Conservation (phyloP, 2,888 invertebrate species). For the Drosophila ezoana region DNA sequence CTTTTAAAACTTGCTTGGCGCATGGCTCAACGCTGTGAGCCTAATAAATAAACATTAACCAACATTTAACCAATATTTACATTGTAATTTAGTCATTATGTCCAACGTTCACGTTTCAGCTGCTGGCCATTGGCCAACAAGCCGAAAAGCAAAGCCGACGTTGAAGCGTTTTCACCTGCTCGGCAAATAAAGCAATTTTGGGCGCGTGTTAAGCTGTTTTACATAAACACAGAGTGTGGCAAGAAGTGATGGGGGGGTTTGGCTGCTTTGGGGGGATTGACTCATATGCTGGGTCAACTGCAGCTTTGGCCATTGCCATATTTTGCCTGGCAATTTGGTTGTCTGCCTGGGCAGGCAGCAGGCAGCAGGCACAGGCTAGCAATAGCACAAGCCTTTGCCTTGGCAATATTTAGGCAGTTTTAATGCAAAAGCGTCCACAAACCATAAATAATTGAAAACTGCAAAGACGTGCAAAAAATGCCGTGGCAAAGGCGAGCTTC, state of each 20-base stretch:
- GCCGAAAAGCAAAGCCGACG: slow-evolving; percentile 30
- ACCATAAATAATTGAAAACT: slow-evolving; percentile 81
- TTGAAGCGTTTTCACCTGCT: slow-evolving; percentile 49
- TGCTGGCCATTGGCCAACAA: slow-evolving; percentile 35
- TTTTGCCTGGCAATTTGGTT: slow-evolving; percentile 60
- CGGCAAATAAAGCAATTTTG: slow-evolving; percentile 65
- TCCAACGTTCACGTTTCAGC: slow-evolving; percentile 36
- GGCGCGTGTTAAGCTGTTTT: slow-evolving; percentile 66
- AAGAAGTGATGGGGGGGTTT: neutral
- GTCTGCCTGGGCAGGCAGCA: slow-evolving; percentile 43
- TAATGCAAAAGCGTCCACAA: slow-evolving; percentile 76
- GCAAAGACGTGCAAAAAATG: slow-evolving; percentile 76
- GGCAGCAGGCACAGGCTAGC: slow-evolving; percentile 12
- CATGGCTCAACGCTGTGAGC: slow-evolving; percentile 16
- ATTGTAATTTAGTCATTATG: slow-evolving; percentile 65
- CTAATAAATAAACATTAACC: slow-evolving; percentile 57
- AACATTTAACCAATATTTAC: slow-evolving; percentile 60
- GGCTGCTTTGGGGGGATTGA: slow-evolving; percentile 45
- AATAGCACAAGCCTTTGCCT: slow-evolving; percentile 33
- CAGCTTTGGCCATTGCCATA: slow-evolving; percentile 52
- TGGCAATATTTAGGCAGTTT: slow-evolving; percentile 75
- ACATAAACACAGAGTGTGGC: slow-evolving; percentile 51
- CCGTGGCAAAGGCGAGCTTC: slow-evolving; percentile 50
- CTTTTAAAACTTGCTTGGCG: slow-evolving; percentile 5
- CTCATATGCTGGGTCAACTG: slow-evolving; percentile 66